Base-by-base conservation (phyloP, 2,888 invertebrate species). In the Drosophila tanythrix region DNA sequence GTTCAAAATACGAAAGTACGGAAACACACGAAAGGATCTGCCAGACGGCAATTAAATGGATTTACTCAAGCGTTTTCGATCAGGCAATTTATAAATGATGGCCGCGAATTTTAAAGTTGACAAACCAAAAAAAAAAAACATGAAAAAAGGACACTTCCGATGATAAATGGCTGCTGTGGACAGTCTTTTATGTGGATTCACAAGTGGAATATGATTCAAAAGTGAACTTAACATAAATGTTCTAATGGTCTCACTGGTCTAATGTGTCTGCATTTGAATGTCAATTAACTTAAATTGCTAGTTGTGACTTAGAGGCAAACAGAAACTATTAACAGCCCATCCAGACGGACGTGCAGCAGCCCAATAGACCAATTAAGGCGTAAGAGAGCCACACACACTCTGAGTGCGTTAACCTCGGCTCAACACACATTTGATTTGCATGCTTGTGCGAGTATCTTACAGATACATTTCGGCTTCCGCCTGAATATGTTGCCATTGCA, bases 21-120 rank as follows among this genome's bases (percentile, higher is more conserved):
- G 46, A 18, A 8, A 25, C 4, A 25, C 46, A 81, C 72, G 62
- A 64, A 69, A 73, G 65, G 64, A 70, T 40, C 70, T 67, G 62
- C 40, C 52, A 70, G 51, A 48, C 68, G 68, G 74, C 88, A 90
- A 90, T 88, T 90, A 88, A 84, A 87, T 79, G 90, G 89, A 90
- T 87, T 90, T 87, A 83, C 84, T 88, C 89, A 87, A 82, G 76
- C 89, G 87, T 76, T 84, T 59, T 71, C 46, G 70, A 84, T 84
- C 76, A 69, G 61, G 65, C 90, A 86, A 90, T 88, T 90, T 90
- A 88, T 88, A 88, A 90, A 88, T 88, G 84, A 90, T 88, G 71
- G 80, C 75, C 81, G 87, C 72, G 74, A 80, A 67, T 71, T 74
- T 61, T 65, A 60, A 70, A 68, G 40, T 50, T 56, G 60, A 15